phyloP scores from a whole-genome alignment of 2,113 vertebrate species.

The Rhipidura dahli region DNA sequence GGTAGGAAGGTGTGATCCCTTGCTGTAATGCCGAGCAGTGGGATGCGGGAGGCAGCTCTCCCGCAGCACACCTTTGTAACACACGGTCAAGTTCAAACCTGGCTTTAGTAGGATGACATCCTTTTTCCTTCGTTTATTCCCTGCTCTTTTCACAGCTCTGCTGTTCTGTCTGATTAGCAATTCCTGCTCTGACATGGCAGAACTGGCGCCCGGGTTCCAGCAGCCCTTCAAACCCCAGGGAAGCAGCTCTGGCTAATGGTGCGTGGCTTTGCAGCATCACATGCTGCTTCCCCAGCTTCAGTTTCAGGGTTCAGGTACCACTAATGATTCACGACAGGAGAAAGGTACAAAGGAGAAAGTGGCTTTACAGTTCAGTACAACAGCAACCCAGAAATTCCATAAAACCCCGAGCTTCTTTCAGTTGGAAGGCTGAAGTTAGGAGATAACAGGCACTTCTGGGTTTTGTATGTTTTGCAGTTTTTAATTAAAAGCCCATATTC shows the following conservation, averaged over 20 bases:
- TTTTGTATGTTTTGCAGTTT: background rate
- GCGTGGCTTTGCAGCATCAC: background rate
- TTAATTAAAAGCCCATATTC: conserved; percentile 14
- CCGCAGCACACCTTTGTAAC: rapidly evolving
- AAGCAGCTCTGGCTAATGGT: conserved; percentile 48
- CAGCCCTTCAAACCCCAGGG: conserved; percentile 9
- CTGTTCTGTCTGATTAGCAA: background rate
- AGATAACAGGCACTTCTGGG: background rate
- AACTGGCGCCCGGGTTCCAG: background rate
- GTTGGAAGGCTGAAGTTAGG: background rate
- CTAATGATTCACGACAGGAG: background rate
- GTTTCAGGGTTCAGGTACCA: background rate
- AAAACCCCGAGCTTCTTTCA: background rate
- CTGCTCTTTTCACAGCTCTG: background rate
- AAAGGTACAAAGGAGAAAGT: background rate
- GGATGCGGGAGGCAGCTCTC: background rate
- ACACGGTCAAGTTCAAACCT: background rate
- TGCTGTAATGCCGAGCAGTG: rapidly evolving
- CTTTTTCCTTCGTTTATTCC: background rate
- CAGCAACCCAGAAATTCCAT: background rate
- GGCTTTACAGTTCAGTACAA: background rate
- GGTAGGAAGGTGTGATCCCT: background rate
- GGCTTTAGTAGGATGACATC: background rate
- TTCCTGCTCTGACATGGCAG: conserved; percentile 23
- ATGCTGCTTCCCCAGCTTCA: background rate